Evolutionary conservation across 2,888 invertebrate genomes (phyloP).

Genomic region (Agriopis marginaria): DNA sequence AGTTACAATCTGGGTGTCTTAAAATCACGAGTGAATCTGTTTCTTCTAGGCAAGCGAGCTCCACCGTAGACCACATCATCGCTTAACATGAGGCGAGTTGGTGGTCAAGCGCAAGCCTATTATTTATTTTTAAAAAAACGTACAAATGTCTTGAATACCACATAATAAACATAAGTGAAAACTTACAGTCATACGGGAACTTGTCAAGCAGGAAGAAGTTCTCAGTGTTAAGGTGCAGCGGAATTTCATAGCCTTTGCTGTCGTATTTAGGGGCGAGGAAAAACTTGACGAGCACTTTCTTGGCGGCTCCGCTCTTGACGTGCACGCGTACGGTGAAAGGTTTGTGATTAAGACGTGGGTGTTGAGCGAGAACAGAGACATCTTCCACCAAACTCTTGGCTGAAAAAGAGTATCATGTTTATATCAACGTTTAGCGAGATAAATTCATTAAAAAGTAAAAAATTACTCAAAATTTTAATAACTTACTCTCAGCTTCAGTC

Average conservation of each 20-base stretch:
- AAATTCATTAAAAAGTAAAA: conserved; percentile 7
- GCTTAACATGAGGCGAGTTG: too few species aligned
- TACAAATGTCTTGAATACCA: too few species aligned
- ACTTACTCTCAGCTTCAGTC: conserved; percentile 74
- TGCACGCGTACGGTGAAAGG: conserved; percentile 88
- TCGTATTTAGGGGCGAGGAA: conserved; percentile 91
- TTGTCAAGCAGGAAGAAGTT: conserved; percentile 87
- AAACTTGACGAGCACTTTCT: conserved; percentile 85
- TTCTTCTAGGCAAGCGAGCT: too few species aligned
- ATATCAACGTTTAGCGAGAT: not conserved
- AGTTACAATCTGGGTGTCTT: too few species aligned
- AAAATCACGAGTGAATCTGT: too few species aligned
- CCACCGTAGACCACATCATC: too few species aligned
- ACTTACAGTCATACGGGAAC: conserved; percentile 83
- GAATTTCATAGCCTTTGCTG: conserved; percentile 79
- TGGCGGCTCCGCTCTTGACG: conserved; percentile 84
- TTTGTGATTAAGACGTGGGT: conserved; percentile 90
- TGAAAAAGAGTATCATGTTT: conserved; percentile 34
- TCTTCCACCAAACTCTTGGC: conserved; percentile 63
- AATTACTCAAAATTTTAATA: conserved; percentile 1
- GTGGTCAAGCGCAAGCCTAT: too few species aligned
- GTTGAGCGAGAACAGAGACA: conserved; percentile 85
- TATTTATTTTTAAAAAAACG: too few species aligned
- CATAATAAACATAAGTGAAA: not conserved
- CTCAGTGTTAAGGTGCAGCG: conserved; percentile 81